phyloP scores from a whole-genome alignment of 2,797 vertebrate species.

The Pipistrellus pipistrellus region DNA sequence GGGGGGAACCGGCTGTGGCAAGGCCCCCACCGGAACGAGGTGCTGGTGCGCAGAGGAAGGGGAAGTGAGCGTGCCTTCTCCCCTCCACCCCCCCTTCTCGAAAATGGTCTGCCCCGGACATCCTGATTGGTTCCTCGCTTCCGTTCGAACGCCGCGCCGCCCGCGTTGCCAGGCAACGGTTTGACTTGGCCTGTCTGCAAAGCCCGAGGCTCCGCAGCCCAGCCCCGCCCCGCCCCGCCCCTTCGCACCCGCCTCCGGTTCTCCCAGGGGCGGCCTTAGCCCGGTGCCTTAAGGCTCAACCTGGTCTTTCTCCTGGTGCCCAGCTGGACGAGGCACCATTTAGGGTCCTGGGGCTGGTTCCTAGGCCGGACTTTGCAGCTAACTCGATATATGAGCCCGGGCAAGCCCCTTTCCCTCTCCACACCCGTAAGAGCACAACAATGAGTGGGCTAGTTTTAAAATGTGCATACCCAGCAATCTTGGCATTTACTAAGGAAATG shows the following conservation, averaged over 20 bases:
- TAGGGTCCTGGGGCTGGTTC: background rate
- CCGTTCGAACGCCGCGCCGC: conserved; percentile 82
- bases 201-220: accelerated
- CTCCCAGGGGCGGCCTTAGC: background rate
- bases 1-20: accelerated
- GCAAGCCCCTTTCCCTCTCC: background rate
- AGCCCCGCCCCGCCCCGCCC: accelerated
- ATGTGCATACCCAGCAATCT: background rate
- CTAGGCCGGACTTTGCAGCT: background rate
- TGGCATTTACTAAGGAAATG: conserved; percentile 37
- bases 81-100: background rate
- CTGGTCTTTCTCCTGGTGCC: background rate
- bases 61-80: conserved; percentile 48
- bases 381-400: background rate
- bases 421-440: background rate
- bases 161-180: conserved; percentile 72
- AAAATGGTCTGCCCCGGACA: conserved; percentile 83
- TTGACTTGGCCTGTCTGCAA: accelerated
- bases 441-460: background rate
- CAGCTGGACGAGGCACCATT: background rate
- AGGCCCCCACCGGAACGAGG: background rate
- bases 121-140: conserved; percentile 81
- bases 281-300: accelerated
- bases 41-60: conserved; percentile 13
- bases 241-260: accelerated